A percentile compares a stretch with the other conserved stretches of the same genome.
phyloP scores from a whole-genome alignment of 2,888 invertebrate genomes.

The Iphiclides podalirius region DNA sequence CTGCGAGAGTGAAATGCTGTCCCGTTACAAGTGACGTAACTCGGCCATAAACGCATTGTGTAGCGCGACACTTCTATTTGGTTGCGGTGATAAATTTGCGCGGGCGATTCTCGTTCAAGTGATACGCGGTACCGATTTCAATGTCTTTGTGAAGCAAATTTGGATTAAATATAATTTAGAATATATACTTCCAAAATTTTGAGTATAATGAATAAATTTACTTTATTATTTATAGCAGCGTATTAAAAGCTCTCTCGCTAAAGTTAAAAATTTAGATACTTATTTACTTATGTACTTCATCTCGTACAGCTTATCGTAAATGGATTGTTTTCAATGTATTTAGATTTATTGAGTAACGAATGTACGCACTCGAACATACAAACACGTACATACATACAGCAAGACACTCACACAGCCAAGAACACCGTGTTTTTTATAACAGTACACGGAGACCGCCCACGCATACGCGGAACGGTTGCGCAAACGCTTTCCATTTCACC shows the following conservation, averaged over 20 bases:
- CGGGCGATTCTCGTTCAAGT: conserved; percentile 11
- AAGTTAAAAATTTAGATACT: too few species aligned
- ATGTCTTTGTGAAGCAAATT: not conserved
- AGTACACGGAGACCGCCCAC: conserved; percentile 15
- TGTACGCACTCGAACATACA: too few species aligned
- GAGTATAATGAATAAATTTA: too few species aligned
- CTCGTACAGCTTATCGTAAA: too few species aligned
- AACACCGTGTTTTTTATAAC: conserved; percentile 6
- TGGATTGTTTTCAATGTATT: too few species aligned
- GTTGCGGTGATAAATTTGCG: conserved; percentile 34
- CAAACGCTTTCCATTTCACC: conserved; percentile 77
- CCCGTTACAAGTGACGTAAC: conserved; percentile 75
- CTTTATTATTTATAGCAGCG: too few species aligned
- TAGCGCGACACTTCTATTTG: conserved; percentile 27
- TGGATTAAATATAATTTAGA: too few species aligned
- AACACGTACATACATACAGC: too few species aligned
- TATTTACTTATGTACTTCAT: too few species aligned
- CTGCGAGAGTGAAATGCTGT: conserved; percentile 76
- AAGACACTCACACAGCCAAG: conserved; percentile 20
- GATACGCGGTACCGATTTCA: not conserved
- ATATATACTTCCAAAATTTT: too few species aligned
- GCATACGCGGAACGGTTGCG: conserved; percentile 52
- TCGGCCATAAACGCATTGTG: conserved; percentile 47
- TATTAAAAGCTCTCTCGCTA: too few species aligned
- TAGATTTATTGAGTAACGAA: too few species aligned